Conservation (phyloP, 2,797 vertebrate species). For the Euthynnus affinis region DNA sequence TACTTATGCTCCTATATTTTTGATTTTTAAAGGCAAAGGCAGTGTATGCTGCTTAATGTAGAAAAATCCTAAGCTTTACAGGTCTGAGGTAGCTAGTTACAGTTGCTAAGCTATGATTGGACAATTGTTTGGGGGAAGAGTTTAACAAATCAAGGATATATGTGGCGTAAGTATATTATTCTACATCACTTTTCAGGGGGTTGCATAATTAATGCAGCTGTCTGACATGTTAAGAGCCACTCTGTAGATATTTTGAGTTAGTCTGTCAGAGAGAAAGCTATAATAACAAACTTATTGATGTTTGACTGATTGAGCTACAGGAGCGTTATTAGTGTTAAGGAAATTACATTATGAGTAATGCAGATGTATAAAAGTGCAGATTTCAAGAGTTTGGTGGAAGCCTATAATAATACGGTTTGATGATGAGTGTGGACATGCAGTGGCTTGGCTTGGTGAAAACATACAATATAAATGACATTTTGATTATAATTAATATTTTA, state of each 20-base stretch:
- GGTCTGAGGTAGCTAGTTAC: no score
- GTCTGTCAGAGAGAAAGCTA: slow-evolving; percentile 7
- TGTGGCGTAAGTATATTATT: not conserved
- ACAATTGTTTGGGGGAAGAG: no score
- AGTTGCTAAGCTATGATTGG: no score
- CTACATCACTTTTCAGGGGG: not conserved
- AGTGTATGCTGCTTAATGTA: no score
- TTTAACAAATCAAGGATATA: no score
- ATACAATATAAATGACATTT: slow-evolving; percentile 6
- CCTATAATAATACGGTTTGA: not conserved
- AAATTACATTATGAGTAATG: slow-evolving; percentile 33
- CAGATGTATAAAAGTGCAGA: slow-evolving; percentile 17
- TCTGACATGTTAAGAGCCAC: not conserved
- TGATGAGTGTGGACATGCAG: slow-evolving; percentile 7
- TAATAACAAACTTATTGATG: slow-evolving; percentile 22
- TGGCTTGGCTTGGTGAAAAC: slow-evolving; percentile 11
- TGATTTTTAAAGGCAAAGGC: no score
- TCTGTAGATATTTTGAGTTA: not conserved
- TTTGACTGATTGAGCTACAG: slow-evolving; percentile 14
- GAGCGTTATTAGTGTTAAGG: slow-evolving; percentile 15
- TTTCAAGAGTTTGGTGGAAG: slow-evolving; percentile 7
- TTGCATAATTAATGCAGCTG: not conserved
- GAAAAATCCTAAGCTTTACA: no score
- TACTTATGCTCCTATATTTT: no score
- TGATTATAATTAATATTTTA: slow-evolving; percentile 26